A percentile compares a stretch with the other conserved stretches of the same genome.
Conservation (phyloP, 2,113 vertebrate genomes). For the Chinchilla lanigera region DNA sequence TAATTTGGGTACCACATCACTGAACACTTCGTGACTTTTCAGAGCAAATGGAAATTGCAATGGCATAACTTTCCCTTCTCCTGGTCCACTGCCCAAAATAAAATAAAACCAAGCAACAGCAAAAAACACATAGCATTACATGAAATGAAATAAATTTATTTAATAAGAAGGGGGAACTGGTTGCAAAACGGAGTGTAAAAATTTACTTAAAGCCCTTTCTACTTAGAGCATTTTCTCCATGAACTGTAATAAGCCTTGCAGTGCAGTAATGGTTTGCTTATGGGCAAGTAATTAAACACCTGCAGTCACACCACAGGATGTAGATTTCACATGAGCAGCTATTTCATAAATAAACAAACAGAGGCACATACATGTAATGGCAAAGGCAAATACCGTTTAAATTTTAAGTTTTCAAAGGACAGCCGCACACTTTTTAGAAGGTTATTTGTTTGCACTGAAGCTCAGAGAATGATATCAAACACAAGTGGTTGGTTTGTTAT, state of each 20-base stretch:
- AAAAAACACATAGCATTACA: neutral
- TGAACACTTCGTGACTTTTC: neutral
- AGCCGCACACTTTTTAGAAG: neutral
- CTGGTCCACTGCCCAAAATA: neutral
- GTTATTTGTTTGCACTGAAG: neutral
- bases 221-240: conserved; percentile 69
- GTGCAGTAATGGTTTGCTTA: conserved; percentile 83
- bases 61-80: neutral
- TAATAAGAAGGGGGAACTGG: conserved; percentile 73
- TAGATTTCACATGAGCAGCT: conserved; percentile 80
- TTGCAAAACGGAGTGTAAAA: conserved; percentile 78
- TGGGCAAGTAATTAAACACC: conserved; percentile 85
- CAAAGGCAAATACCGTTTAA: neutral
- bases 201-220: conserved; percentile 83
- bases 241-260: conserved; percentile 75
- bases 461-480: neutral
- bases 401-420: conserved; percentile 46
- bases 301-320: conserved; percentile 82
- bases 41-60: neutral
- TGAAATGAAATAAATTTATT: conserved; percentile 54
- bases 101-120: neutral
- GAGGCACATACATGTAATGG: conserved; percentile 14
- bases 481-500: neutral
- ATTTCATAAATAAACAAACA: conserved; percentile 83
- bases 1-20: neutral